Evolutionary conservation across 2,797 vertebrate species (phyloP), one percentile per base, ranked within the genome.

Genomic region (Poecile montanus): DNA sequence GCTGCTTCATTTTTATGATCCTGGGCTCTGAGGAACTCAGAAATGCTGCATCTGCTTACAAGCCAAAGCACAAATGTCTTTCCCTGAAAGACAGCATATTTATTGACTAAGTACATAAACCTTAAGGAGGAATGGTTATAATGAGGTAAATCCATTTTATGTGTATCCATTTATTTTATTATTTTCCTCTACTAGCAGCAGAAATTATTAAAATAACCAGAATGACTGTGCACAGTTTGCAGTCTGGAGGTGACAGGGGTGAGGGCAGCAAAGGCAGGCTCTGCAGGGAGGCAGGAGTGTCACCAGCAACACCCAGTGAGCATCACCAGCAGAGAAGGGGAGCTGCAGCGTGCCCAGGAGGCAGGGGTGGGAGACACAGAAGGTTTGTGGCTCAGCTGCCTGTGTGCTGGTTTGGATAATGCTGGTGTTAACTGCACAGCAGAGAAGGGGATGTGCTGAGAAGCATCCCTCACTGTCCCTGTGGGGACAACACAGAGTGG

Each of bases 111-210:
- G 77, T 45, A 82, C 30, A 45, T 54, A 91, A 92, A 85, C 50
- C 68, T 73, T 29, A 68, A 83, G 72, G 44, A 92, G 32, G 72
- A 81, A 80, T 8, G 19, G 65, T 42, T 91, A 38, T 54, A 92
- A 82, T 1, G 17, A 93, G 51, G 36, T 77, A 83, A 76, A 92
- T 83, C 57, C 76, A 47, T 48, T 91, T 89, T 79, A 91, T 47
- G 42, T 6, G n/a, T 30, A 74, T 30, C 56, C 67, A 70, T 72
- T 93, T 12, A 54, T 81, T 85, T 70, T 53, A 63, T 65, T 76
- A 30, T 91, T 92, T 94, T 71, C 78, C 72, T 83, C 68, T 61
- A 58, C 91, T 12, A 76, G 61, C 25, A 91, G 57, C 85, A 67
- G 63, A 66, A 88, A 68, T 74, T 80, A 77, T 67, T 71, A 82